Percentiles rank a stretch among this genome's conserved stretches.
These are phyloP conservation scores for Heliconius hortense DNA, from an alignment of 2,888 invertebrate genomes.

Conservation along the genomic window DNA sequence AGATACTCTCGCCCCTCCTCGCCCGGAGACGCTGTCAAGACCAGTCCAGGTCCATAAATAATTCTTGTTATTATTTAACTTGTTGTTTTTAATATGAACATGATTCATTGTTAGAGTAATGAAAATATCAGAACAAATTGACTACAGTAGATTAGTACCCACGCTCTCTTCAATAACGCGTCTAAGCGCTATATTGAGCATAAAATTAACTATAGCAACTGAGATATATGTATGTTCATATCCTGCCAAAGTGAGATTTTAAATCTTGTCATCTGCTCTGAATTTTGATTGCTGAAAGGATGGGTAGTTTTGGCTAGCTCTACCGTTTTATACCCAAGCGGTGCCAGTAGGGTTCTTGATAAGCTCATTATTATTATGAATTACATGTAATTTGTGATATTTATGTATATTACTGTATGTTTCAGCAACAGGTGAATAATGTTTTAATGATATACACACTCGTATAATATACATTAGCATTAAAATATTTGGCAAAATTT, in stretches of 20 bases:
- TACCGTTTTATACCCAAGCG: neutral
- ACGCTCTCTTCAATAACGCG: neutral
- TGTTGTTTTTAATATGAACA: neutral
- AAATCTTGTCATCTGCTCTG: slow-evolving; percentile 7
- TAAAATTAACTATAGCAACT: neutral
- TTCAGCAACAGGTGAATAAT: neutral
- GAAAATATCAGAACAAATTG: neutral
- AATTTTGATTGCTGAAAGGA: slow-evolving; percentile 15
- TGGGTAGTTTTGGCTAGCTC: slow-evolving; percentile 12
- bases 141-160: neutral
- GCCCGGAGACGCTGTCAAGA: too few relatives aligned
- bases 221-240: neutral
- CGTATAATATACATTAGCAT: neutral
- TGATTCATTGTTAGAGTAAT: neutral
- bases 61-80: too few relatives aligned
- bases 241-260: neutral
- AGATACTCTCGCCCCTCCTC: too few relatives aligned
- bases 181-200: neutral
- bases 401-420: neutral
- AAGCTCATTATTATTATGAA: neutral
- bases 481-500: neutral
- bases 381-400: slow-evolving; percentile 2
- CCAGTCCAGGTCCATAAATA: too few relatives aligned
- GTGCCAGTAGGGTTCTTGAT: slow-evolving; percentile 12
- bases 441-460: neutral